Base-by-base conservation (phyloP, 2,797 vertebrate genomes). In the Rhadinocentrus ornatus region DNA sequence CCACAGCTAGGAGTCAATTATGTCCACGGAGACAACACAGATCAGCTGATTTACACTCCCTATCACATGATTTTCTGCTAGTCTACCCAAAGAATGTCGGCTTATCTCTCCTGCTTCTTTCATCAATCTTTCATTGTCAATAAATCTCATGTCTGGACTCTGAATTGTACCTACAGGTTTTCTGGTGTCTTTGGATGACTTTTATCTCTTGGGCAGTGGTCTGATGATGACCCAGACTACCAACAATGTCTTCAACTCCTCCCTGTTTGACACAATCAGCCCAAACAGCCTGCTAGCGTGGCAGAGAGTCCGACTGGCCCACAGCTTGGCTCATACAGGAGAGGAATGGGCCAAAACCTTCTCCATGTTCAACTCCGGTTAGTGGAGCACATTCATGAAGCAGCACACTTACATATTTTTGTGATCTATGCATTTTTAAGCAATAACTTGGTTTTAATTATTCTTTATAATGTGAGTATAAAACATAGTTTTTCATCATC, bases 141-240 rank as follows among this genome's bases (percentile, higher is more conserved):
- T 32, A 9, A 27, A 59, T 2, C 6, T 3, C n/a, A n/a, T 50
- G 16, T 62, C 32, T 39, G 20, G 12, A 53, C 1, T 29, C 3
- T 58, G 5, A 2, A 20, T 53, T 34, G 18, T 61, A 24, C 26
- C 37, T 31, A 18, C 73, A 98, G 97, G 97, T 26, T 96, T 97
- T 82, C 89, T 99, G 74, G 82, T 93, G 79, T 98, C 97, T 77
- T 86, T 99, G 89, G 97, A 99, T 82, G 97, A 99, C 83, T 98
- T 97, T 73, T 95, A 95, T 67, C 90, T 95, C 48, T 31, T 95
- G 83, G 94, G 94, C 89, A 97, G 90, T 0, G 95, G 95, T 24
- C 86, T 97, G 74, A 90, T 96, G 79, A 90, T 97, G 94, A 91
- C 97, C 11, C 97, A 98, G 92, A 98, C 97, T 55, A 98, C 96